A percentile compares a stretch with the other conserved stretches of the same genome.
These are phyloP conservation scores for Notolepis coatsorum DNA, from an alignment of 2,797 vertebrate species.

Conservation along the genomic window DNA sequence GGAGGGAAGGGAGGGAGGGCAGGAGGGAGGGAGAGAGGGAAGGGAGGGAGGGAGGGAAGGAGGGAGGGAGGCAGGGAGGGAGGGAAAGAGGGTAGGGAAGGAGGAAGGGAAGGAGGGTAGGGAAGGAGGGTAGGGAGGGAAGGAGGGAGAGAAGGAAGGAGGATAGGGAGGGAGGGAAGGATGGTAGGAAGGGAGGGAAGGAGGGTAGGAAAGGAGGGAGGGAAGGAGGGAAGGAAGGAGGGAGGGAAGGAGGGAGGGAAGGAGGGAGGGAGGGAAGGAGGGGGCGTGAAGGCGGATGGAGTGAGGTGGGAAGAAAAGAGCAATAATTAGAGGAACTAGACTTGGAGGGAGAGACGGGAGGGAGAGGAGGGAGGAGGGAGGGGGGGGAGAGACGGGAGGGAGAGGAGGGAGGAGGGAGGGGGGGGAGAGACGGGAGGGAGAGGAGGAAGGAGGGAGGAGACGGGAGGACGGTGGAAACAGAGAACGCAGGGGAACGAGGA, in stretches of 20 bases:
- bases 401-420: neutral
- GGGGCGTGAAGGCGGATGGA: too few relatives aligned
- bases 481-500: conserved; percentile 52
- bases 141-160: conserved; percentile 6
- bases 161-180: conserved; percentile 22
- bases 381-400: neutral
- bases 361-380: conserved; percentile 13
- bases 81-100: too few relatives aligned
- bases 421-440: conserved; percentile 6
- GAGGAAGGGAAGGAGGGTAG: neutral
- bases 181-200: too few relatives aligned
- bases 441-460: conserved; percentile 47
- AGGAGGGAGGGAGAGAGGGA: too few relatives aligned
- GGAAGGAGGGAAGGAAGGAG: too few relatives aligned
- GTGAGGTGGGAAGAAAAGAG: too few relatives aligned
- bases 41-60: conserved; percentile 1
- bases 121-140: neutral
- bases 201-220: too few relatives aligned
- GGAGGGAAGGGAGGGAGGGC: too few relatives aligned
- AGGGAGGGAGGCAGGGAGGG: neutral
- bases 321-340: neutral
- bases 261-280: too few relatives aligned
- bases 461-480: conserved; percentile 61
- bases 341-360: conserved; percentile 16
- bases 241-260: too few relatives aligned